phyloP scores from a whole-genome alignment of 2,888 invertebrate species.

The Choristoneura rosaceana region DNA sequence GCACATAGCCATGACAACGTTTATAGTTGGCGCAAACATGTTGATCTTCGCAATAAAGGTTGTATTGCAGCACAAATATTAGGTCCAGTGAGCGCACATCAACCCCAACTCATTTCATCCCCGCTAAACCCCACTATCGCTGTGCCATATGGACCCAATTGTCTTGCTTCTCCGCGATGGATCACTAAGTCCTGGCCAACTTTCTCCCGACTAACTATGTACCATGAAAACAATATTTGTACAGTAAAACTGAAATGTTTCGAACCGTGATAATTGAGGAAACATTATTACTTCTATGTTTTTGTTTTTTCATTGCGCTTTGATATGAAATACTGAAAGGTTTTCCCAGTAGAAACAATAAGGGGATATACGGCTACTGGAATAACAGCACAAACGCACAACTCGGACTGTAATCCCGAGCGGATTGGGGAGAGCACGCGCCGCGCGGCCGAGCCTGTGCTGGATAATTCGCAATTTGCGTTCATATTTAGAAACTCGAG shows the following conservation, averaged over 20 bases:
- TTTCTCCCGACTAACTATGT: slow-evolving; percentile 46
- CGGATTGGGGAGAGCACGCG: slow-evolving; percentile 70
- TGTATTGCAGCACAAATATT: slow-evolving; percentile 80
- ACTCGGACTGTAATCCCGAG: slow-evolving; percentile 72
- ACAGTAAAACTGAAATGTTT: slow-evolving; percentile 9
- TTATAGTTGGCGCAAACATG: slow-evolving; percentile 65
- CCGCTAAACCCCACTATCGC: slow-evolving; percentile 68
- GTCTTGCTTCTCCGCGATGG: slow-evolving; percentile 61
- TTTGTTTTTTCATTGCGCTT: slow-evolving; percentile 48
- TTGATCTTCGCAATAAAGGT: slow-evolving; percentile 77
- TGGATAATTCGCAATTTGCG: slow-evolving; percentile 74
- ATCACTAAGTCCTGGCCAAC: slow-evolving; percentile 50
- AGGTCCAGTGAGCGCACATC: slow-evolving; percentile 66
- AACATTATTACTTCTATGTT: slow-evolving; percentile 32
- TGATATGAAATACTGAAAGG: slow-evolving; percentile 59
- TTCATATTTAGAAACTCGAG: slow-evolving; percentile 63
- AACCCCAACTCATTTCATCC: slow-evolving; percentile 77
- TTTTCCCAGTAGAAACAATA: slow-evolving; percentile 66
- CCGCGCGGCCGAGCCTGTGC: slow-evolving; percentile 54
- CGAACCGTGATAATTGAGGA: slow-evolving; percentile 15
- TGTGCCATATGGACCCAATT: slow-evolving; percentile 72
- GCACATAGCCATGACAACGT: slow-evolving; percentile 53
- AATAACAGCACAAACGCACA: slow-evolving; percentile 72
- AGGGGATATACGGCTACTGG: slow-evolving; percentile 61
- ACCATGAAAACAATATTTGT: background rate